Evolutionary conservation across 2,797 vertebrate genomes (phyloP), one percentile per base, ranked within the genome.

Genomic region (Malacoraja senta): DNA sequence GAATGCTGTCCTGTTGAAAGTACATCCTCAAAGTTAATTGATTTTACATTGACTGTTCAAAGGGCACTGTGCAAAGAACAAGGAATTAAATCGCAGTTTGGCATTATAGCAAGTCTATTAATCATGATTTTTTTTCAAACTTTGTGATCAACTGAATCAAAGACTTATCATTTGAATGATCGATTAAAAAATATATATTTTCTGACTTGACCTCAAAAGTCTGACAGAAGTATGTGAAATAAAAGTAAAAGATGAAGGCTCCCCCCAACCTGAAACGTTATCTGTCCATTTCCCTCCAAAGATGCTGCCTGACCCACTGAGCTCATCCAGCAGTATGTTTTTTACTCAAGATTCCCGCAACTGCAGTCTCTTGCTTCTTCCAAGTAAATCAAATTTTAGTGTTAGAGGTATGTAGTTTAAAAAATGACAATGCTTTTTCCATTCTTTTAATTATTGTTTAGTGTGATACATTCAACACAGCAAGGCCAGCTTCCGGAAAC

Each of bases 371-470:
- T 53, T 53, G 44, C 44, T 53, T 53, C 44, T 53, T 53, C 4
- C 44, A 53, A 21, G 79, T n/a, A n/a, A n/a, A n/a, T n/a, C n/a
- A n/a, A n/a, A n/a, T n/a, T n/a, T n/a, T n/a, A n/a, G n/a, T n/a
- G n/a, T n/a, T n/a, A n/a, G n/a, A n/a, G n/a, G n/a, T 65, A 90
- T 32, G 63, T 35, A 19, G 86, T 90, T 90, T 35, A 90, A 90
- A 35, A 32, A 90, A 32, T 90, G 12, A n/a, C 21, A 21, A 35
- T 12, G 17, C 19, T 90, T 71, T 90, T 90, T 90, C 86, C 86
- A 90, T 35, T 90, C 61, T 71, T 90, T 90, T 17, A 38, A 63
- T 32, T 68, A 35, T 90, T 68, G n/a, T 90, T 88, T 65, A 35
- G 17, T 90, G 63, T 32, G 86, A 68, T 68, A 90, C 68, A 53